Evolutionary conservation across 53 echinoderm and acorn worm species (phyloP).

Genomic region (Apostichopus leukothele): DNA sequence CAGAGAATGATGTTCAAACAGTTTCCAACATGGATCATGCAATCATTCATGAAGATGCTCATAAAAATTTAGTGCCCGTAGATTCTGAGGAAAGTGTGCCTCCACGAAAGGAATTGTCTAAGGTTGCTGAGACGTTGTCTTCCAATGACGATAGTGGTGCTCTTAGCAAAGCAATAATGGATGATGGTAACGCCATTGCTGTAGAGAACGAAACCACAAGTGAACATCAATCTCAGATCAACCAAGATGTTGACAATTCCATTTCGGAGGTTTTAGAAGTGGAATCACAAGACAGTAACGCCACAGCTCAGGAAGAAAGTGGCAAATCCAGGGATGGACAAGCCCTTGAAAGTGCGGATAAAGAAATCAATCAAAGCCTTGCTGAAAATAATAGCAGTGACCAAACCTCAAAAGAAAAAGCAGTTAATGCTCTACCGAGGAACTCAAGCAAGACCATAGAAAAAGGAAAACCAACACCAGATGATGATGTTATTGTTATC

Average conservation of each 20-base stretch:
- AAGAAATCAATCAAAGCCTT: too few species aligned
- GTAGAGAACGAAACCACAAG: neutral
- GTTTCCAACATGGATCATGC: neutral
- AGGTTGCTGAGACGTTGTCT: neutral
- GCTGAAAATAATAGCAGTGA: too few species aligned
- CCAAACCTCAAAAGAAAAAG: too few species aligned
- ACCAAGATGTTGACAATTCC: neutral
- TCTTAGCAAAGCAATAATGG: neutral
- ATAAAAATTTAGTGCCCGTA: neutral
- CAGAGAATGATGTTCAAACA: neutral
- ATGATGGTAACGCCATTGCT: neutral
- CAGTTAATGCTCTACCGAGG: neutral
- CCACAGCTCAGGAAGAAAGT: too few species aligned
- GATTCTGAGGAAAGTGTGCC: neutral
- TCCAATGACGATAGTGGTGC: neutral
- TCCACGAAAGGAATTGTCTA: neutral
- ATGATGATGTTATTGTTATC: slow-evolving; percentile 39
- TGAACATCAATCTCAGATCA: neutral
- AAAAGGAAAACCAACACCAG: neutral
- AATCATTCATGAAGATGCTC: neutral
- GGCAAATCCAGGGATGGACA: too few species aligned
- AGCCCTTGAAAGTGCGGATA: too few species aligned
- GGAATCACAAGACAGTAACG: too few species aligned
- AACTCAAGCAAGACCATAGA: neutral
- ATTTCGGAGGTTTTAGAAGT: too few species aligned